Base-by-base conservation (phyloP, 2,888 invertebrate genomes). In the Lochmaea crataegi region DNA sequence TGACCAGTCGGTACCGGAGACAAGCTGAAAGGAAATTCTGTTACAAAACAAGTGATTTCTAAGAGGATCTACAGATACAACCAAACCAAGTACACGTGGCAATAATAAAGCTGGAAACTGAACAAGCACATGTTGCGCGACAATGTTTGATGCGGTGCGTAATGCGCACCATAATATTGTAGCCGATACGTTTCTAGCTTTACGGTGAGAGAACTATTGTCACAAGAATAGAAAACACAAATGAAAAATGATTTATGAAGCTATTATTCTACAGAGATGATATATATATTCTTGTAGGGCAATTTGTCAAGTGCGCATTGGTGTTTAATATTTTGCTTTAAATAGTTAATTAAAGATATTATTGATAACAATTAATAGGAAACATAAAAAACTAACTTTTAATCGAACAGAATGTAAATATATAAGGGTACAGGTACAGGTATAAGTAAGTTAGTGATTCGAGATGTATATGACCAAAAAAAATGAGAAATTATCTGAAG, bases 1-100 rank as follows among this genome's bases (percentile, higher is more conserved):
- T 93, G 94, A 53, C 94, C 94, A 32, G 90, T 90, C 0, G 92
- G 92, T 0, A 92, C 92, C 3, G 92, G 91, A 38, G 92, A 92
- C 81, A 92, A 87, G 6, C 89, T 89, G 26, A 79, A 77, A 26
- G 41, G 14, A 41, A 57, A 22, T 48, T 48, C 6, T 26, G 26
- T 57, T 57, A n/a, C 14, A 48, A 48, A 48, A 2, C 26, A 5
- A 48, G 1, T 2, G 45, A 1, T 48, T 48, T 1, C 6, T 6
- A 2, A n/a, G 14, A n/a, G 1, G 6, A 12, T 45, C 48, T 48
- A 48, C 14, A 48, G 6, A 48, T 48, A 48, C n/a, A 48, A 48
- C n/a, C n/a, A 48, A n/a, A 6, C 48, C 14, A 48, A n/a, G n/a
- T 48, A 48, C 14, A 12, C 2, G 10, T 45, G 45, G 45, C 11